Evolutionary conservation across 2,113 vertebrate species (phyloP).

Genomic region (Capreolus pygargus): DNA sequence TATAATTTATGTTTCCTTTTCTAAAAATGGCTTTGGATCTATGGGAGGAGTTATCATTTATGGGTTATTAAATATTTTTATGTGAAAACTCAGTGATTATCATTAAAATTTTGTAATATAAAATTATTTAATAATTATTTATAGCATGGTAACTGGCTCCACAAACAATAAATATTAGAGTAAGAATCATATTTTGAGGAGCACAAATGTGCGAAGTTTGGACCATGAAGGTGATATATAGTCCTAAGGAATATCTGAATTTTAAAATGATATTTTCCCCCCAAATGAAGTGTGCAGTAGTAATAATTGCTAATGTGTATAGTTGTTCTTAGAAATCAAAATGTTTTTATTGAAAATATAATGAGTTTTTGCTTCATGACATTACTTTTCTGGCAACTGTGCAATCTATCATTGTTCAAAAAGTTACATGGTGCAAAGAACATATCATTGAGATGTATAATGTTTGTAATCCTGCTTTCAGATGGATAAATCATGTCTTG

Average conservation of each 20-base stretch:
- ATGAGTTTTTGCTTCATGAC: conserved; percentile 74
- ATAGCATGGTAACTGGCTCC: neutral
- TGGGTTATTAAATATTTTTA: neutral
- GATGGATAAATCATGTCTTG: conserved; percentile 84
- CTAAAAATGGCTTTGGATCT: neutral
- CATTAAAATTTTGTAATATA: neutral
- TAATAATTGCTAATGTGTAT: neutral
- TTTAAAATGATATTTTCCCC: neutral
- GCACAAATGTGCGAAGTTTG: neutral
- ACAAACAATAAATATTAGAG: neutral
- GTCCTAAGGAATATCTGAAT: neutral
- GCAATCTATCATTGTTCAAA: conserved; percentile 80
- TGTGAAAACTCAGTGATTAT: neutral
- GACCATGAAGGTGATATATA: neutral
- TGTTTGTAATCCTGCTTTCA: conserved; percentile 79
- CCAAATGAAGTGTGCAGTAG: neutral
- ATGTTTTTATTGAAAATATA: conserved; percentile 69
- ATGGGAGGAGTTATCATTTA: neutral
- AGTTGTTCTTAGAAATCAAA: neutral
- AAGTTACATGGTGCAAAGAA: conserved; percentile 80
- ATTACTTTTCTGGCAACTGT: conserved; percentile 68
- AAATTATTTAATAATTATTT: neutral
- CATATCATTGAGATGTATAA: conserved; percentile 85
- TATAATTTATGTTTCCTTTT: neutral
- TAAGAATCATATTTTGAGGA: neutral